Base-by-base conservation (phyloP, 2,797 vertebrate species). In the Mormyrops attenuatus region DNA sequence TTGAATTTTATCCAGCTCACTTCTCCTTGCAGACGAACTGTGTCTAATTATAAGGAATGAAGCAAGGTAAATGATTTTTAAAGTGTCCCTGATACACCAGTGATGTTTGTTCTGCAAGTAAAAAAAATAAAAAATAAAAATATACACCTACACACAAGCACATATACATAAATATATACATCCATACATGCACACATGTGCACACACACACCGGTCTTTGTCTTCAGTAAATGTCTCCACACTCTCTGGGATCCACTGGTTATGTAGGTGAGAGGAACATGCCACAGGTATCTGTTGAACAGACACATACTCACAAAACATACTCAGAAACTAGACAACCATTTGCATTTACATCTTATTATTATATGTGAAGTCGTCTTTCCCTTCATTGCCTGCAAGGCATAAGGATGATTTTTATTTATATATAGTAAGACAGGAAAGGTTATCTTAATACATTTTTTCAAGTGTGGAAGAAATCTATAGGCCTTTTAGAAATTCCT, bases 1-100 rank as follows among this genome's bases (percentile, higher is more conserved):
- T 90, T 90, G 84, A 90, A 89, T 88, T 90, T 90, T 22, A 90
- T 87, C 90, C 90, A 90, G 49, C 66, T 63, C 88, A 89, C 88
- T 13, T 90, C 88, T 60, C 22, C 66, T 41, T 89, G 47, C n/a
- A 90, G 85, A 7, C 60, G 80, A 80, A 90, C 57, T 8, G 53
- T 89, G 80, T 90, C 90, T 90, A 30, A 47, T 44, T 55, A 53
- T 5, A 90, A 80, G 6, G 66, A 63, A 85, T 63, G 50, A 63
- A 26, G 3, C 38, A 86, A 30, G 22, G 26, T 55, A 87, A 87
- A 63, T 52, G 3, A 1, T 3, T 47, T 26, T 88, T 47, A 49
- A 49, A 88, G 11, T 69, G 13, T 60, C 2, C 86, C 17, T 26
- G 44, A 47, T 53, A 26, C 2, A 9, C 84, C 82, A 88, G 6